phyloP scores from a whole-genome alignment of 2,113 vertebrate species.

The Reinhardtius hippoglossoides region DNA sequence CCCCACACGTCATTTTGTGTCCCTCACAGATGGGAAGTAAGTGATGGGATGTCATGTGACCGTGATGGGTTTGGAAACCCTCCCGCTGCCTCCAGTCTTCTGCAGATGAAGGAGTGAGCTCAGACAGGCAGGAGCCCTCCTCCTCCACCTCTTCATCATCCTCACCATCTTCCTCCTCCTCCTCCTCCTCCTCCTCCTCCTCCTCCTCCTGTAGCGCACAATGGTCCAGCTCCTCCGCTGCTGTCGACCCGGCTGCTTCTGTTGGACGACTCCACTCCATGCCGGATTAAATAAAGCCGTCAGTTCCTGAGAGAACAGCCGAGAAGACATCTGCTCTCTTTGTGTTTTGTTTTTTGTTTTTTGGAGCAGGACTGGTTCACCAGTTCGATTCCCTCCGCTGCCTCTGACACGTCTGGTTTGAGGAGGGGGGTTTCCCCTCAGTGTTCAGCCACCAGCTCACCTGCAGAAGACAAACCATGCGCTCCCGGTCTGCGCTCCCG shows the following conservation, averaged over 20 bases:
- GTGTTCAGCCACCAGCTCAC: constrained; percentile 45
- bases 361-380: neutral
- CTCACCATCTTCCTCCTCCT: constrained; percentile 22
- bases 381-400: neutral
- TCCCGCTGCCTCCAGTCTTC: constrained; percentile 6
- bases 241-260: constrained; percentile 18
- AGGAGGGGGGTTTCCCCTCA: constrained; percentile 16
- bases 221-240: constrained; percentile 48
- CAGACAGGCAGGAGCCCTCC: constrained; percentile 14
- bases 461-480: constrained; percentile 68
- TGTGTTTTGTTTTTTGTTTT: too few relatives aligned
- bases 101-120: constrained; percentile 33
- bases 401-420: constrained; percentile 12
- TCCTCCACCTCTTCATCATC: constrained; percentile 1
- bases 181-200: constrained; percentile 46
- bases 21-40: neutral
- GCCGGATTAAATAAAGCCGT: constrained; percentile 28
- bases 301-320: constrained; percentile 23
- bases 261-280: constrained; percentile 13
- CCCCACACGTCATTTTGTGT: too few relatives aligned
- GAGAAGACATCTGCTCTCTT: neutral
- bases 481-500: constrained; percentile 49
- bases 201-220: constrained; percentile 54
- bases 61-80: neutral
- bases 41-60: constrained; percentile 54